phyloP scores from a whole-genome alignment of 2,797 vertebrate genomes.

The Falco cherrug region DNA sequence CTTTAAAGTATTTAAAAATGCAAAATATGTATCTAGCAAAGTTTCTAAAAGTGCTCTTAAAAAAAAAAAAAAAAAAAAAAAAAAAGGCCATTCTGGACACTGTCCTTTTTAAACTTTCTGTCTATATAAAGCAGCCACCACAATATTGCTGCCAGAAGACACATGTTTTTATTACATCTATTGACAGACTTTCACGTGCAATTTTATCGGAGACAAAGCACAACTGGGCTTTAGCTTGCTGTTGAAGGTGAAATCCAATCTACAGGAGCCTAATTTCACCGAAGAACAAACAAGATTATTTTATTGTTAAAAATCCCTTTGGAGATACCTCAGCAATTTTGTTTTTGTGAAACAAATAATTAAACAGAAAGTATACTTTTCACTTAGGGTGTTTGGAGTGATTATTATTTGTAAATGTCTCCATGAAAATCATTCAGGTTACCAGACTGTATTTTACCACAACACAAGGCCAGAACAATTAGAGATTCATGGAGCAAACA shows the following conservation, averaged over 20 bases:
- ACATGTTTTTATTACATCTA: not conserved
- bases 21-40: not conserved
- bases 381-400: not conserved
- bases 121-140: not conserved
- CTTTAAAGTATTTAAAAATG: not conserved
- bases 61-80: not conserved
- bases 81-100: not conserved
- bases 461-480: not conserved
- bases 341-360: conserved; percentile 21
- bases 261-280: not conserved
- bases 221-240: not conserved
- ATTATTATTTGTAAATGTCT: not conserved
- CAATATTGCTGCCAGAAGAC: conserved; percentile 10
- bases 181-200: not conserved
- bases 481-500: not conserved
- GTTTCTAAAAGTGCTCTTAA: not conserved
- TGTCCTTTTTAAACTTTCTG: not conserved
- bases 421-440: not conserved
- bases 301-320: conserved; percentile 10
- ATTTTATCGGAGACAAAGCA: conserved; percentile 36
- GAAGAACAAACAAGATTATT: not conserved
- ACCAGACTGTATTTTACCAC: not conserved
- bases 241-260: not conserved
- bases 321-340: not conserved
- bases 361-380: not conserved